phyloP scores from a whole-genome alignment of 2,113 vertebrate genomes.

The Antechinus stuartii region DNA sequence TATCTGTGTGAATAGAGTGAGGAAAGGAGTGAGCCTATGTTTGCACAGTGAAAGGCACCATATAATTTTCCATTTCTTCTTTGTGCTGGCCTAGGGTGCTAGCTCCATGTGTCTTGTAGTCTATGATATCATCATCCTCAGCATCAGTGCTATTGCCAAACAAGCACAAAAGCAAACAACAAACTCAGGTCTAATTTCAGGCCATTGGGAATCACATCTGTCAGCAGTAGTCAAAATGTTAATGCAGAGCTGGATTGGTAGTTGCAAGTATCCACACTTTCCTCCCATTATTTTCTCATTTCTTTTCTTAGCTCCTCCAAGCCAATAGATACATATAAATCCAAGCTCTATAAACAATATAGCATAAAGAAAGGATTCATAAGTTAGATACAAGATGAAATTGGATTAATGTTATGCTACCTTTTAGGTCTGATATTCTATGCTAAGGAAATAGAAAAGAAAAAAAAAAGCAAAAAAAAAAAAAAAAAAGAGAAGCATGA shows the following conservation, averaged over 20 bases:
- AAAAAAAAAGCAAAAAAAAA: neutral
- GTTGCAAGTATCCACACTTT: neutral
- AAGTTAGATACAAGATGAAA: neutral
- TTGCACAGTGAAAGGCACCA: neutral
- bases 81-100: neutral
- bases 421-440: neutral
- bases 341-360: neutral
- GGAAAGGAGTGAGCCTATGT: neutral
- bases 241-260: neutral
- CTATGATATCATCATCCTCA: neutral
- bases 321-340: neutral
- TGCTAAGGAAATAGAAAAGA: neutral
- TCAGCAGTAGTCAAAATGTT: slow-evolving; percentile 16
- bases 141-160: neutral
- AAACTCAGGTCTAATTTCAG: slow-evolving; percentile 16
- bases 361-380: neutral
- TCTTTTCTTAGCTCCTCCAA: neutral
- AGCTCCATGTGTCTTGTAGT: neutral
- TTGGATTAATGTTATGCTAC: neutral
- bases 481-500: neutral
- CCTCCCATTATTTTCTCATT: neutral
- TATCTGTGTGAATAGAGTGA: neutral
- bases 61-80: neutral
- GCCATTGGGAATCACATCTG: slow-evolving; percentile 26
- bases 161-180: slow-evolving; percentile 38